Conservation (phyloP, 2,888 invertebrate genomes). For the Cepaea hortensis region DNA sequence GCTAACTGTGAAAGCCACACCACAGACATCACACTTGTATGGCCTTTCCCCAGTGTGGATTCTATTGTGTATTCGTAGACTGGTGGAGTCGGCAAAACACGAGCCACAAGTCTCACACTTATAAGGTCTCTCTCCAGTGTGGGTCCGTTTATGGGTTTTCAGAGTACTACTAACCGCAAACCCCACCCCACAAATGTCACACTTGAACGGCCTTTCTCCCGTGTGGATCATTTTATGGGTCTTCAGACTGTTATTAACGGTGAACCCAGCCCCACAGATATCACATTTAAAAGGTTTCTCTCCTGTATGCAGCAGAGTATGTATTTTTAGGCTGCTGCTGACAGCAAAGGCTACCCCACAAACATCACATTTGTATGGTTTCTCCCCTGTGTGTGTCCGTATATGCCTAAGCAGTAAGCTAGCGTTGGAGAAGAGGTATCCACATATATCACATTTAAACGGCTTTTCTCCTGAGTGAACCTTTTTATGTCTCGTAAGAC, state of each 20-base stretch:
- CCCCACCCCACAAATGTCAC: conserved; percentile 3
- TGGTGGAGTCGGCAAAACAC: conserved; percentile 23
- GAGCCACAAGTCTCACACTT: conserved; percentile 40
- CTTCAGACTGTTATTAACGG: background rate
- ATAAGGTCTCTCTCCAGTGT: conserved; percentile 9
- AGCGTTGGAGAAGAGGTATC: conserved; percentile 25
- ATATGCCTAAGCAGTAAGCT: conserved; percentile 39
- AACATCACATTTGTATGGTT: conserved; percentile 46
- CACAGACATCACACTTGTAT: conserved; percentile 19
- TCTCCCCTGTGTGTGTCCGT: conserved; percentile 46
- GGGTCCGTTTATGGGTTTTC: background rate
- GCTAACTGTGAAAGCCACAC: conserved; percentile 35
- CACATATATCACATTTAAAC: conserved; percentile 47
- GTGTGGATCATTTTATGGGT: conserved; percentile 2
- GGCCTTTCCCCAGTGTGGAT: conserved; percentile 3
- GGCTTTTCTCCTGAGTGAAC: conserved; percentile 27
- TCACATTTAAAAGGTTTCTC: conserved; percentile 47
- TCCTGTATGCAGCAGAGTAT: conserved; percentile 41
- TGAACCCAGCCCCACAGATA: conserved; percentile 11
- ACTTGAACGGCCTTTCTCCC: conserved; percentile 1
- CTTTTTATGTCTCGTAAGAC: background rate
- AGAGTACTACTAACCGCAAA: background rate
- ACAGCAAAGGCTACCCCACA: conserved; percentile 4
- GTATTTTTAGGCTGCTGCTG: conserved; percentile 30
- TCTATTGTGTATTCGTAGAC: background rate